Conservation (phyloP, 1,140 invertebrate genomes). For the Bombus consobrinus region DNA sequence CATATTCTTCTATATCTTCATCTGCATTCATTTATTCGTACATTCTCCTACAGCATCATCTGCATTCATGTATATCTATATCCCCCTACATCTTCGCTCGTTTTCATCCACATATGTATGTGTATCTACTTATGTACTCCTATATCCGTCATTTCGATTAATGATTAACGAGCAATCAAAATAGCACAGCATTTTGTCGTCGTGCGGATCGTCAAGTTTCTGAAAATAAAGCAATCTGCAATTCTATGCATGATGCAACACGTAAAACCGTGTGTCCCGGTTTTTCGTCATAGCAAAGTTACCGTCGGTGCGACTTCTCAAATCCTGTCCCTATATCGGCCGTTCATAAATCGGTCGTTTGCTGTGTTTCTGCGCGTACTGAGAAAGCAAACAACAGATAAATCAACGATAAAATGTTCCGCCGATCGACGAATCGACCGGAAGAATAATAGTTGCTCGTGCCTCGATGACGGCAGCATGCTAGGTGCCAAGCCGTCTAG, state of each 20-base stretch:
- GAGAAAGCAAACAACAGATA: constrained; percentile 63
- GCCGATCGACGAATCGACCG: constrained; percentile 62
- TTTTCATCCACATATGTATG: neutral
- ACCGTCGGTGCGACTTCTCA: neutral
- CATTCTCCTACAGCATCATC: neutral
- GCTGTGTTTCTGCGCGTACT: constrained; percentile 52
- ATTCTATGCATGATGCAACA: constrained; percentile 1
- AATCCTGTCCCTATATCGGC: constrained; percentile 29
- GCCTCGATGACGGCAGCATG: constrained; percentile 49
- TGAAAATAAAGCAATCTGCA: constrained; percentile 19
- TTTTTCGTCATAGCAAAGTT: neutral
- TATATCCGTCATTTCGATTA: neutral
- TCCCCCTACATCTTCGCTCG: too few relatives aligned
- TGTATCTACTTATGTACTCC: neutral
- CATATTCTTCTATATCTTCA: neutral
- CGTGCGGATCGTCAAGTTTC: neutral
- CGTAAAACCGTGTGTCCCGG: constrained; percentile 12
- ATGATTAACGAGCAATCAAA: neutral
- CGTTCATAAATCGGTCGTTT: constrained; percentile 64
- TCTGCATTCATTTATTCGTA: neutral
- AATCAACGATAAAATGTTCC: constrained; percentile 63
- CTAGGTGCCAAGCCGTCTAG: constrained; percentile 65
- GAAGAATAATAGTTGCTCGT: constrained; percentile 64
- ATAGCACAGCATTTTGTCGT: constrained; percentile 22
- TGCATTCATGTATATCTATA: neutral